Evolutionary conservation across 2,888 invertebrate species (phyloP).

Genomic region (Nymphalis urticae): DNA sequence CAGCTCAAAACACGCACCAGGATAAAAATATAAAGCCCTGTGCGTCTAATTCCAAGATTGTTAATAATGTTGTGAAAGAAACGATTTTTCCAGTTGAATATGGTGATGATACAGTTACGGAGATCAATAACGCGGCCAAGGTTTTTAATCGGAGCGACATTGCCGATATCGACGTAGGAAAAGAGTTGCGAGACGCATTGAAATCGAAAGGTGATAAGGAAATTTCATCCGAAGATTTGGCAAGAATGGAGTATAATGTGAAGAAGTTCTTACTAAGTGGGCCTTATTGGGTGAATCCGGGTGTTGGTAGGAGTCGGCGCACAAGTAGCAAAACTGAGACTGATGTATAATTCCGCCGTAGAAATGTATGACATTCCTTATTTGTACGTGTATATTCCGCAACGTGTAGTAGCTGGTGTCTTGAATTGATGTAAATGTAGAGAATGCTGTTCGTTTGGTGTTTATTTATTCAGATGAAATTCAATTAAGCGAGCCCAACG

Average conservation of each 20-base stretch:
- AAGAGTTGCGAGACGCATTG: conserved; percentile 56
- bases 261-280: conserved; percentile 86
- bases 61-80: conserved; percentile 65
- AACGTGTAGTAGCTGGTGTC: conserved; percentile 15
- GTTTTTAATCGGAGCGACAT: conserved; percentile 49
- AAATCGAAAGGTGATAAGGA: conserved; percentile 64
- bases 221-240: conserved; percentile 82
- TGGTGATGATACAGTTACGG: conserved; percentile 65
- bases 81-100: conserved; percentile 73
- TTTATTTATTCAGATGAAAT: conserved; percentile 3
- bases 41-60: conserved; percentile 48
- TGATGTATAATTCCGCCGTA: conserved; percentile 73
- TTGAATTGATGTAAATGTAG: conserved; percentile 17
- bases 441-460: conserved; percentile 18
- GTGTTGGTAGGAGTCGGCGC: conserved; percentile 64
- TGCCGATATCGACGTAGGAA: conserved; percentile 51
- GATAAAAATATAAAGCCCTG: conserved; percentile 50
- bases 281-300: conserved; percentile 67
- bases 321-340: conserved; percentile 81
- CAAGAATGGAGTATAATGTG: conserved; percentile 89
- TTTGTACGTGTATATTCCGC: conserved; percentile 34
- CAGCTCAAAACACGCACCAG: conserved; percentile 43
- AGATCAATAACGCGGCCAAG: conserved; percentile 63
- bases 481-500: conserved; percentile 6
- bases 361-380: conserved; percentile 53